phyloP scores from a whole-genome alignment of 2,888 invertebrate genomes.

The Suillia variegata region DNA sequence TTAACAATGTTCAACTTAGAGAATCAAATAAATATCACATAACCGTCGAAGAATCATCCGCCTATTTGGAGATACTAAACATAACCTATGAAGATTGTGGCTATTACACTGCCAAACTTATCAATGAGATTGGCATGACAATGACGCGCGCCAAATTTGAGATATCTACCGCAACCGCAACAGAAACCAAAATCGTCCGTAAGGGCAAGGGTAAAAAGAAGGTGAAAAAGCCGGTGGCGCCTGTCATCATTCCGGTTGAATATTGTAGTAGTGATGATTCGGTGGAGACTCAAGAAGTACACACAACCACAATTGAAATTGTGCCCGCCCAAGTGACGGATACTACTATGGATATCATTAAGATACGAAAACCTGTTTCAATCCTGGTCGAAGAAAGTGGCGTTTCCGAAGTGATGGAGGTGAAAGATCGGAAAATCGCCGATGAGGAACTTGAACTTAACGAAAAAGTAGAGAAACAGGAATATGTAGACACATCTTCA shows the following conservation, averaged over 20 bases:
- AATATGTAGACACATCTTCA: constrained; percentile 42
- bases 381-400: constrained; percentile 58
- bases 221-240: constrained; percentile 38
- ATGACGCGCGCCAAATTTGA: constrained; percentile 79
- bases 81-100: constrained; percentile 73
- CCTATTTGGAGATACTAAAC: constrained; percentile 72
- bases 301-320: constrained; percentile 49
- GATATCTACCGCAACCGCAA: constrained; percentile 61
- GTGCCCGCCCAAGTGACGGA: constrained; percentile 42
- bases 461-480: constrained; percentile 25
- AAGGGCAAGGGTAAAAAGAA: constrained; percentile 51
- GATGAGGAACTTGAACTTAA: constrained; percentile 43
- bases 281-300: constrained; percentile 42
- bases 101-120: constrained; percentile 81
- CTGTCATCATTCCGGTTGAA: no score
- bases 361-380: constrained; percentile 47
- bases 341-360: constrained; percentile 50
- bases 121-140: constrained; percentile 83
- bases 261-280: constrained; percentile 60
- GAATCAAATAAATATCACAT: constrained; percentile 76
- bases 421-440: constrained; percentile 59
- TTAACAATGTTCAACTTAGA: constrained; percentile 77
- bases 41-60: constrained; percentile 72
- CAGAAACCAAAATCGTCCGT: constrained; percentile 42
- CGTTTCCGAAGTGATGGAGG: constrained; percentile 63